A percentile compares a stretch with the other conserved stretches of the same genome.
These are phyloP conservation scores for Hyperoplus lanceolatus DNA, from an alignment of 2,797 vertebrate species.

Conservation along the genomic window DNA sequence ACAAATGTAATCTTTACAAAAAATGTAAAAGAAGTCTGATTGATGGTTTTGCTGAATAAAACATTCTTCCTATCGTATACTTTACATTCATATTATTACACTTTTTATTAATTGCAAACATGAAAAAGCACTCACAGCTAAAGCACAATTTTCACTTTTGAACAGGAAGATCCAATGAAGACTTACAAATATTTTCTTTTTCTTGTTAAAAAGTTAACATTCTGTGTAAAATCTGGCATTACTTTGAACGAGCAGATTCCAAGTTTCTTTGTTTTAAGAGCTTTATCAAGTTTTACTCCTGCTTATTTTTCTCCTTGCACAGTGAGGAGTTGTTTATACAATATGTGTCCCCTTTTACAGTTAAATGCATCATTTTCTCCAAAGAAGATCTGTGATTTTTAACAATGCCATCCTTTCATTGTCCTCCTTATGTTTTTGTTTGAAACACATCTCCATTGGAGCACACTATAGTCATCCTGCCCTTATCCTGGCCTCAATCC, in stretches of 20 bases:
- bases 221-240: background rate
- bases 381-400: background rate
- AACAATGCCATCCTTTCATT: background rate
- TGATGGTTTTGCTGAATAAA: constrained; percentile 25
- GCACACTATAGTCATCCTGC: constrained; percentile 13
- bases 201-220: background rate
- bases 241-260: background rate
- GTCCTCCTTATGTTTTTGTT: background rate
- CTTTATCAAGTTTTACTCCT: background rate
- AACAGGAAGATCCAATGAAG: background rate
- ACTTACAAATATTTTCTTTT: background rate
- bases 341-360: background rate
- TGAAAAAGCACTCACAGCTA: constrained; percentile 5
- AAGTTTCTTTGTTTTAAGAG: background rate
- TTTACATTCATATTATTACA: constrained; percentile 15
- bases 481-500: constrained; percentile 62
- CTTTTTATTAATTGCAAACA: constrained; percentile 1
- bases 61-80: constrained; percentile 16
- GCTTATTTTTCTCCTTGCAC: background rate
- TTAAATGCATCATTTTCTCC: background rate
- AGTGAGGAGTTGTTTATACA: background rate
- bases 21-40: background rate
- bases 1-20: background rate
- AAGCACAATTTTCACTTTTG: constrained; percentile 10
- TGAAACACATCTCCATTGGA: constrained; percentile 23